Percentiles rank a stretch among this genome's conserved stretches.
phyloP scores from a whole-genome alignment of 2,113 vertebrate species.

The Brachypodius melanocephalos region DNA sequence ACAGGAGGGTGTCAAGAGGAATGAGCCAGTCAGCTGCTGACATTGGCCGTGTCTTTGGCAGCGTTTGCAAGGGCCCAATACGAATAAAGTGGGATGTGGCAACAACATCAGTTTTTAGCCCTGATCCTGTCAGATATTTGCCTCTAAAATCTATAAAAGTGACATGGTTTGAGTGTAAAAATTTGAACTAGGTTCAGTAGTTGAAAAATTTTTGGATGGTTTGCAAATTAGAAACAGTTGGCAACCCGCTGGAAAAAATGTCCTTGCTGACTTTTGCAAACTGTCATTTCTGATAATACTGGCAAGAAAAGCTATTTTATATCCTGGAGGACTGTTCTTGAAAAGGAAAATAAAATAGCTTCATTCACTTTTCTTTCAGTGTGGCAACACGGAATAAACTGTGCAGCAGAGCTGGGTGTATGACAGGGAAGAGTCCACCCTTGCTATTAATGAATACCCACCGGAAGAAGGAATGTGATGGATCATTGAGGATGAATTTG shows the following conservation, averaged over 20 bases:
- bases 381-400: background rate
- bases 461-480: background rate
- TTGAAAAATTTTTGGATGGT: background rate
- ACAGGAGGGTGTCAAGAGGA: background rate
- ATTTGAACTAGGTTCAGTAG: background rate
- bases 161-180: background rate
- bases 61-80: background rate
- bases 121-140: background rate
- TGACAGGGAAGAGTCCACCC: background rate
- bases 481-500: background rate
- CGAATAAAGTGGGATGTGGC: background rate
- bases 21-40: background rate
- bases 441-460: background rate
- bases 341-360: background rate
- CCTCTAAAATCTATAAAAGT: background rate
- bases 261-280: background rate
- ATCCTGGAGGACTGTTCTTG: background rate
- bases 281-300: background rate
- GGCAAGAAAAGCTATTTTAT: background rate
- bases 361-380: background rate
- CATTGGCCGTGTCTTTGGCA: background rate
- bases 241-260: background rate
- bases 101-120: background rate
- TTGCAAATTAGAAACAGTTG: background rate
- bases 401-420: background rate